phyloP scores from a whole-genome alignment of 2,888 invertebrate genomes.

The Temnothorax rugatulus region DNA sequence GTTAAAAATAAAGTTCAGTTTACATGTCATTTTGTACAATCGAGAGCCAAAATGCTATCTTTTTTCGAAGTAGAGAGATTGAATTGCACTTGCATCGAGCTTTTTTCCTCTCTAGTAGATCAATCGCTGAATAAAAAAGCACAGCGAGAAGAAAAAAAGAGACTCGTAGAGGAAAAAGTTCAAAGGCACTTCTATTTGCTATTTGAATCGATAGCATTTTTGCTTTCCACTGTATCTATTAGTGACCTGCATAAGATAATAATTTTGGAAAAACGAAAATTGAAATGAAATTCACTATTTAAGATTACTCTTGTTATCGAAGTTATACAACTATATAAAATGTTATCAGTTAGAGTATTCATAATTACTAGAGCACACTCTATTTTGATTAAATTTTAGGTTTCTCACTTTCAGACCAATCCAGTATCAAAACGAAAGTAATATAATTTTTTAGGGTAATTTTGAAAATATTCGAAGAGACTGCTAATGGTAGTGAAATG shows the following conservation, averaged over 20 bases:
- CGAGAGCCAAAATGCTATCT: not conserved
- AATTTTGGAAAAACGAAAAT: slow-evolving; percentile 8
- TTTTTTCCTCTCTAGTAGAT: not conserved
- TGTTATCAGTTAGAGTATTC: not conserved
- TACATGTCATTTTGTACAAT: not conserved
- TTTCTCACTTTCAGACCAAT: slow-evolving; percentile 11
- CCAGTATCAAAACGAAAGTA: not conserved
- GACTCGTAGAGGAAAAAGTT: not conserved
- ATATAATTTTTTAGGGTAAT: slow-evolving; percentile 30
- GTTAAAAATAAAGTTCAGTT: not conserved
- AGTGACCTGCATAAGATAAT: not conserved
- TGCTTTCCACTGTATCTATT: not conserved
- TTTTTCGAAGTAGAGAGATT: not conserved
- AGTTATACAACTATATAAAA: not conserved
- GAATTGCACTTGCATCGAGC: not conserved
- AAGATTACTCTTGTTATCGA: not conserved
- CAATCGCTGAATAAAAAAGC: not conserved
- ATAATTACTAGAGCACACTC: not conserved
- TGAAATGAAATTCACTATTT: not conserved
- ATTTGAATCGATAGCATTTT: slow-evolving; percentile 1
- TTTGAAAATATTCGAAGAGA: slow-evolving; percentile 79
- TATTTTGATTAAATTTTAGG: not conserved
- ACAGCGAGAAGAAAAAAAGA: not conserved
- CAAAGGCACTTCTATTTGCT: not conserved
- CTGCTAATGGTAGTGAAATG: slow-evolving; percentile 81